Percentiles rank a stretch among this genome's conserved stretches.
Evolutionary conservation across 2,888 invertebrate genomes (phyloP).

Genomic region (Ophion ventricosus): DNA sequence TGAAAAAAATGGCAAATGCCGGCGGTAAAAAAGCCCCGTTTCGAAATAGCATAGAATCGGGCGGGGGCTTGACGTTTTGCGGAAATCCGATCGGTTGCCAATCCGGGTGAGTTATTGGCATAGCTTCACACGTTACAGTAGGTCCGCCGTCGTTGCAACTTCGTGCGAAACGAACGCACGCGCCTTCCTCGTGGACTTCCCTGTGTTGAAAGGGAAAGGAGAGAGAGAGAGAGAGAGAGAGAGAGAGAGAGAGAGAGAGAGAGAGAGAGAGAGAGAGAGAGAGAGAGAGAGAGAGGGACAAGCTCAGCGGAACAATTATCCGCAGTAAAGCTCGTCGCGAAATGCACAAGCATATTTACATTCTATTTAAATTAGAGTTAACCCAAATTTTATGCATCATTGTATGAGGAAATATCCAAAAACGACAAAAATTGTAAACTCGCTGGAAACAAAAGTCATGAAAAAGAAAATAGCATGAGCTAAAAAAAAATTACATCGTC

Average conservation of each 20-base stretch:
- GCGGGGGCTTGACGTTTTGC: constrained; percentile 4
- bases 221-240: constrained; percentile 37
- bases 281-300: constrained; percentile 53
- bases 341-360: constrained; percentile 15
- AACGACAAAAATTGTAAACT: too few species aligned
- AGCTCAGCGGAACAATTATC: constrained; percentile 19
- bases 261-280: constrained; percentile 63
- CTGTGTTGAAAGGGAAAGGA: constrained; percentile 68
- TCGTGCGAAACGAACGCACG: constrained; percentile 60
- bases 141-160: constrained; percentile 42
- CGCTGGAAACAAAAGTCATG: too few species aligned
- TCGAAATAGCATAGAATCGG: neutral
- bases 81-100: constrained; percentile 26
- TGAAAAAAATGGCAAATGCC: neutral
- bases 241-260: constrained; percentile 17
- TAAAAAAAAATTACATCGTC: neutral
- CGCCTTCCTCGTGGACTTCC: constrained; percentile 65
- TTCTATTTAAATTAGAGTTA: neutral
- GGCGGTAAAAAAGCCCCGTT: neutral
- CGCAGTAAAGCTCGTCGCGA: constrained; percentile 31
- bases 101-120: constrained; percentile 10
- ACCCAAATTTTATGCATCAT: neutral
- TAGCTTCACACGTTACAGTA: constrained; percentile 28
- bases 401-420: too few species aligned
- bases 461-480: too few species aligned